phyloP scores from a whole-genome alignment of 2,797 vertebrate species.

The Mionectes olivaceus region DNA sequence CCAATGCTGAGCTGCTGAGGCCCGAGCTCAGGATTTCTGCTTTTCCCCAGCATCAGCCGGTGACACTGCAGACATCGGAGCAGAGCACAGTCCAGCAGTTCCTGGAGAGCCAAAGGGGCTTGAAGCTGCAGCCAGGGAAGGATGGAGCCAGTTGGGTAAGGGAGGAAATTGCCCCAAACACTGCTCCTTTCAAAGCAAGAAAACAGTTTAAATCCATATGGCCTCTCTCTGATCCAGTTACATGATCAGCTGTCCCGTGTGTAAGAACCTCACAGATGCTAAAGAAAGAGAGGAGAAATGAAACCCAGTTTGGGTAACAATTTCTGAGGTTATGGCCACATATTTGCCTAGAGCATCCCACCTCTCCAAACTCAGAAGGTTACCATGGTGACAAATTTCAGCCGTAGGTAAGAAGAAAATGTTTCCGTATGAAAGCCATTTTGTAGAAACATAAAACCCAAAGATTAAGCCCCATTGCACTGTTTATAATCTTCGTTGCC shows the following conservation, averaged over 20 bases:
- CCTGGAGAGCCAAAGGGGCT: background rate
- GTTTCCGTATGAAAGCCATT: constrained; percentile 59
- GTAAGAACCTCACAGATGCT: background rate
- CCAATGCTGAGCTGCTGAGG: background rate
- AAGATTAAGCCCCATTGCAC: constrained; percentile 52
- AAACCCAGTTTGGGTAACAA: background rate
- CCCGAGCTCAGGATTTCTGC: background rate
- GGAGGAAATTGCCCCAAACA: background rate
- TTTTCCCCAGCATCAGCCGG: background rate
- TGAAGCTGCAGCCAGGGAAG: background rate
- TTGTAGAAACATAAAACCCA: constrained; percentile 59
- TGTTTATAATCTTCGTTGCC: constrained; percentile 5
- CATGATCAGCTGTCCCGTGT: background rate
- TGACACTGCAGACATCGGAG: background rate
- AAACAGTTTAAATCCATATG: background rate
- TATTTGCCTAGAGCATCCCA: constrained; percentile 43
- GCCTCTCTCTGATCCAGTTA: background rate
- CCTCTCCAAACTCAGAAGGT: constrained; percentile 57
- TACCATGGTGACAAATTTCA: constrained; percentile 72
- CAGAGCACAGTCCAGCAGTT: background rate
- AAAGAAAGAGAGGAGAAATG: background rate
- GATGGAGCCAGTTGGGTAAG: background rate
- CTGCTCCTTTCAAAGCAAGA: background rate
- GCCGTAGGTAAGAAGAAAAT: constrained; percentile 62
- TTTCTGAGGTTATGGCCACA: constrained; percentile 19